These are phyloP conservation scores for Tipula lateralis DNA, from an alignment of 2,888 invertebrate genomes.

Conservation along the genomic window DNA sequence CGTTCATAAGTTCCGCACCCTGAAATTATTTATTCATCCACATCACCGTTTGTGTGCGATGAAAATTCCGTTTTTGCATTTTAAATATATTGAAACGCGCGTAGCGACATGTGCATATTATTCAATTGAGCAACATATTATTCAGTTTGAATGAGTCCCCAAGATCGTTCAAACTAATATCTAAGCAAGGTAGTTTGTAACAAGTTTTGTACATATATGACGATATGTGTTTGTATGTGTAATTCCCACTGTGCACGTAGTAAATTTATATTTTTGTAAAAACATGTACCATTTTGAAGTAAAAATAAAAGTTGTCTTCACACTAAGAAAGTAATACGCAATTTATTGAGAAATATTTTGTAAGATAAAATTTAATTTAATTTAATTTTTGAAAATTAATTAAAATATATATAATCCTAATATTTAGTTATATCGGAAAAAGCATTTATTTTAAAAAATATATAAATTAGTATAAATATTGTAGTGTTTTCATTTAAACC, in stretches of 20 bases:
- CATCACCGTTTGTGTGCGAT: no score
- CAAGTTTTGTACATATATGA: neutral
- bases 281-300: neutral
- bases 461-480: neutral
- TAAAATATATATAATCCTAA: neutral
- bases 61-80: no score
- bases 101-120: no score
- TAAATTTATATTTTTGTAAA: neutral
- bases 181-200: neutral
- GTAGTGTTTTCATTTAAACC: neutral
- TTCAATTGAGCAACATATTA: neutral
- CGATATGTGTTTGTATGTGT: neutral
- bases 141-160: no score
- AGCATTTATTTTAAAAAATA: neutral
- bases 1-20: no score
- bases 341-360: neutral
- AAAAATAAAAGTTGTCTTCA: neutral
- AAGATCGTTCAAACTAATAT: neutral
- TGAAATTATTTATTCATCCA: no score
- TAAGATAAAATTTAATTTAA: neutral
- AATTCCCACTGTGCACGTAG: neutral
- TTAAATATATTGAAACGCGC: no score
- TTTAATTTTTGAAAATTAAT: neutral
- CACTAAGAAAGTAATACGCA: conserved; percentile 5
- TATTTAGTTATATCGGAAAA: neutral